Conservation (phyloP, 2,888 invertebrate genomes). For the Caenorhabditis imperialis region DNA sequence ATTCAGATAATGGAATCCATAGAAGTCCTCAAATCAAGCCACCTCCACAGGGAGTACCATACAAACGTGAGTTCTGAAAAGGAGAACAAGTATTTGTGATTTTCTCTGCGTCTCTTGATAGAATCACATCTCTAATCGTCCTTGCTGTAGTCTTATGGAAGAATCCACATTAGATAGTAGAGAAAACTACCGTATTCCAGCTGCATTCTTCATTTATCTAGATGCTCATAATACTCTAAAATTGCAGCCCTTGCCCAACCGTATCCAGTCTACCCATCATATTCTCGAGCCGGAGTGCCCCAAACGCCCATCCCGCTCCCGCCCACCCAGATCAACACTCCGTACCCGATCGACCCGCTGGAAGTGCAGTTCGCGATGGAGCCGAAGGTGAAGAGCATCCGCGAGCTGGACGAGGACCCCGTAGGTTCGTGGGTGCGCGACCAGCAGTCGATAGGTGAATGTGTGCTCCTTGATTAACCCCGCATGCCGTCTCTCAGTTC, state of each 20-base stretch:
- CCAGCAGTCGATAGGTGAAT: slow-evolving; percentile 64
- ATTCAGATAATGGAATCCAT: slow-evolving; percentile 21
- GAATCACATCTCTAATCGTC: too few species aligned
- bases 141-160: too few species aligned
- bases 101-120: too few species aligned
- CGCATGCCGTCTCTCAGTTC: slow-evolving; percentile 40
- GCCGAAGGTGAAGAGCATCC: slow-evolving; percentile 40
- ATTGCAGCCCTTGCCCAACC: slow-evolving; percentile 57
- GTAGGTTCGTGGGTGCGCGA: slow-evolving; percentile 65
- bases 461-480: not conserved
- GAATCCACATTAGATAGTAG: too few species aligned
- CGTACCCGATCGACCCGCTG: slow-evolving; percentile 58
- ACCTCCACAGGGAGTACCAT: not conserved
- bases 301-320: slow-evolving; percentile 60
- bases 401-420: slow-evolving; percentile 63
- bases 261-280: slow-evolving; percentile 57
- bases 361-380: slow-evolving; percentile 43
- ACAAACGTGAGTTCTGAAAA: slow-evolving; percentile 29
- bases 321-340: slow-evolving; percentile 56
- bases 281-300: slow-evolving; percentile 57
- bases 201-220: too few species aligned
- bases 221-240: not conserved
- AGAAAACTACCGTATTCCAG: too few species aligned
- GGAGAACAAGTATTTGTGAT: too few species aligned
- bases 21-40: slow-evolving; percentile 28